Evolutionary conservation across 2,797 vertebrate genomes (phyloP).

Genomic region (Sardinella longiceps): DNA sequence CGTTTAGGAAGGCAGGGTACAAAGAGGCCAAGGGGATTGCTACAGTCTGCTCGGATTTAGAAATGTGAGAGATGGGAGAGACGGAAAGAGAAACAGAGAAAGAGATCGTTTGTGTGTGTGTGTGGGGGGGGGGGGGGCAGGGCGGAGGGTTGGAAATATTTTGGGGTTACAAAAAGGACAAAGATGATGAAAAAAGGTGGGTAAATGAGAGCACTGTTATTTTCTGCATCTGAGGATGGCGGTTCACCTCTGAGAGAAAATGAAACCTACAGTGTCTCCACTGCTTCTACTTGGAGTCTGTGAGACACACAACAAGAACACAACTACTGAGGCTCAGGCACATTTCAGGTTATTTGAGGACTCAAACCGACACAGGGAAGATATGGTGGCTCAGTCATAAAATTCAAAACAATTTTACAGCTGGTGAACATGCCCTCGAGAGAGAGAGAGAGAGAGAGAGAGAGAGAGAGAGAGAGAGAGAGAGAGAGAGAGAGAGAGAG

Average conservation of each 20-base stretch:
- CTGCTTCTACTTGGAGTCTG: background rate
- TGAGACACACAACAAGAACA: conserved; percentile 1
- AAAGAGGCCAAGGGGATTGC: background rate
- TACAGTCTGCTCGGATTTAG: background rate
- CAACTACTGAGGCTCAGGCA: conserved; percentile 19
- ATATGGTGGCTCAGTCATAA: conserved; percentile 43
- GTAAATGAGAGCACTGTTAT: background rate
- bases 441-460: background rate
- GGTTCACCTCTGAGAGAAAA: background rate
- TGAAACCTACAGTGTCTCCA: background rate
- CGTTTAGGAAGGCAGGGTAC: background rate
- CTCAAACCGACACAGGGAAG: conserved; percentile 32
- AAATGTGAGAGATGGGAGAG: background rate
- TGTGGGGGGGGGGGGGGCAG: too few relatives aligned
- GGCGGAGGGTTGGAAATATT: background rate
- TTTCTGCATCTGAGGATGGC: background rate
- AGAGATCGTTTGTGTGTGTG: too few relatives aligned
- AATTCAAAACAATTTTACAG: conserved; percentile 35
- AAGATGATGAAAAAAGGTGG: background rate
- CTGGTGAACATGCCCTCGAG: background rate
- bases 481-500: background rate
- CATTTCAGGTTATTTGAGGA: conserved; percentile 36
- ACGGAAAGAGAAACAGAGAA: background rate
- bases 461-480: background rate
- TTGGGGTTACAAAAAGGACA: background rate